Base-by-base conservation (phyloP, 2,888 invertebrate genomes). In the Keiferia lycopersicella region DNA sequence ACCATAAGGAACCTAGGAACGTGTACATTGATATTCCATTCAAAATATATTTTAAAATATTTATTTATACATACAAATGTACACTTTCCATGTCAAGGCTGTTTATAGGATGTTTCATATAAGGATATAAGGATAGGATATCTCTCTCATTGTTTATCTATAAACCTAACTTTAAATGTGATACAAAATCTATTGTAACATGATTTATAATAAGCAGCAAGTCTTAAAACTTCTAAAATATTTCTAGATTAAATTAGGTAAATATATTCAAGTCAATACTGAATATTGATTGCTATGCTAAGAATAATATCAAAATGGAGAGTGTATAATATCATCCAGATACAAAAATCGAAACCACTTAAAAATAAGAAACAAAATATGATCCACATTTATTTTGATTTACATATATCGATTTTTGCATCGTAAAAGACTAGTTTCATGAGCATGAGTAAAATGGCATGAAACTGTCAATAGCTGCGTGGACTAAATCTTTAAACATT, bases 231-330 rank as follows among this genome's bases (percentile, higher is more conserved):
- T 71, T 82, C 83, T 84, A 84, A 77, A 83, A 81, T 78, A 81
- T 72, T 78, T 83, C 83, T 85, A 86, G 76, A 73, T 80, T 79
- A 78, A 81, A 62, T 50, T 48, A 58, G 26, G 26, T 34, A 59
- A 78, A 82, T 81, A n/a, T 90, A 91, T 91, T 90, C 91, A 91
- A 85, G 91, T 91, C 90, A 84, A 79, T 85, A 81, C 88, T 91
- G 91, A 91, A 91, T 90, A 90, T 91, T 88, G 76, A 78, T 82
- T 78, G 75, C 87, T 86, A 84, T 79, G 82, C 84, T 86, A 87
- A 81, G 72, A 78, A 58, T 39, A 34, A n/a, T 61, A 76, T 77
- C 77, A 80, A 78, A 81, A 80, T 81, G 78, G 74, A 77, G 75
- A 75, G 81, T 82, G 80, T 79, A 63, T 50, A 8, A 50, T 50